Evolutionary conservation across 2,113 vertebrate species (phyloP), one percentile per base, ranked within the genome.

Genomic region (Oryzias melastigma): DNA sequence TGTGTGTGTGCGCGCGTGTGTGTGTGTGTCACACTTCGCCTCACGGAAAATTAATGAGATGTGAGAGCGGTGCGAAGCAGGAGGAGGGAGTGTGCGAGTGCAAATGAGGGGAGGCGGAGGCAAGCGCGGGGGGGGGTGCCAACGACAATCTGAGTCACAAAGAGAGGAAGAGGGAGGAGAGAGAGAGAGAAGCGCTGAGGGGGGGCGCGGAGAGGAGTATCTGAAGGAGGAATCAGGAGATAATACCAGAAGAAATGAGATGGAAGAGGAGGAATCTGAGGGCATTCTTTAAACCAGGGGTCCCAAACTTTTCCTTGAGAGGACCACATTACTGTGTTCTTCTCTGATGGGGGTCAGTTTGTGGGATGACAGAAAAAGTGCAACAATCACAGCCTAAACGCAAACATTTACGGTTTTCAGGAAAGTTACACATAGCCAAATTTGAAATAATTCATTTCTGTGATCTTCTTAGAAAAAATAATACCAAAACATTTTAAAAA

Each of bases 141-240:
- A 85, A 77, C 80, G 88, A 85, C 83, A 88, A 89, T 88, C 86
- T 88, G 88, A 90, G 85, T 88, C 85, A 90, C 86, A 87, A 87
- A 90, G 85, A 86, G 85, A 85, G 88, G 84, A 85, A 81, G 80
- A 62, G 69, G 57, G 68, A 73, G 57, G 44, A 83, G 69, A 65
- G 3, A 35, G 35, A 52, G 52, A 67, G 58, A 29, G 46, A 52
- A 50, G 41, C 43, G 35, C 60, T 66, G 74, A 66, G 61, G 61
- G 27, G 58, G 19, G 57, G 63, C 44, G 43, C 57, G 63, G 72
- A 71, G 59, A 55, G 45, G 47, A 81, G 69, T 48, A 53, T 43
- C 15, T 40, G 52, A 68, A 71, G 61, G 58, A 15, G 65, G 59
- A 68, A 58, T 14, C n/a, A 61, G 68, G 62, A 62, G 78, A 49